phyloP scores from a whole-genome alignment of 2,113 vertebrate species.

The Cheilinus undulatus region DNA sequence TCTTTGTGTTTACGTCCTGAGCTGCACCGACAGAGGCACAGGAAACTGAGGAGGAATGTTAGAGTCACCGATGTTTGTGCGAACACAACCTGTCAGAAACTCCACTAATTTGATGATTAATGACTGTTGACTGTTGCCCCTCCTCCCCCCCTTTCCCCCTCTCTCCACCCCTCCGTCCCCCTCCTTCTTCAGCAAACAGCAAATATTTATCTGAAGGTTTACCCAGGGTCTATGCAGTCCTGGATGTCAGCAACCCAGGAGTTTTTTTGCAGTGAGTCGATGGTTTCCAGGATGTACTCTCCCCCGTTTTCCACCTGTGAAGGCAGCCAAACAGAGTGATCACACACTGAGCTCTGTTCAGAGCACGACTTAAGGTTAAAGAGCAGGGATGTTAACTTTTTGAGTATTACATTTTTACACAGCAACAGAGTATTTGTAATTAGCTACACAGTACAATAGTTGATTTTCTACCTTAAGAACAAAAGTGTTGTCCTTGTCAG shows the following conservation, averaged over 20 bases:
- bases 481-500: conserved; percentile 98
- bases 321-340: conserved; percentile 57
- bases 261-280: conserved; percentile 98
- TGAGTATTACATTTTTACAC: conserved; percentile 5
- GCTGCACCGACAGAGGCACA: conserved; percentile 32
- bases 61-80: conserved; percentile 56
- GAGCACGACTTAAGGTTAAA: conserved; percentile 2
- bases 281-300: conserved; percentile 98
- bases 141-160: background rate
- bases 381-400: conserved; percentile 33
- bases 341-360: conserved; percentile 58
- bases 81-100: conserved; percentile 71
- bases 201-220: conserved; percentile 81
- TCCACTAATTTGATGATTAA: conserved; percentile 76
- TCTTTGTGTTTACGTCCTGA: conserved; percentile 65
- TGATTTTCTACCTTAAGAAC: conserved; percentile 91
- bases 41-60: conserved; percentile 58
- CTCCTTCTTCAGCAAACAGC: conserved; percentile 59
- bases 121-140: conserved; percentile 62
- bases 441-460: background rate
- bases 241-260: conserved; percentile 99
- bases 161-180: conserved; percentile 31
- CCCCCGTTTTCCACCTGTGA: conserved; percentile 92
- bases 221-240: conserved; percentile 97
- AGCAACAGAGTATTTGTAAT: background rate